Conservation (phyloP, 1,140 invertebrate species). For the honey bee (Apis mellifera) region DNA sequence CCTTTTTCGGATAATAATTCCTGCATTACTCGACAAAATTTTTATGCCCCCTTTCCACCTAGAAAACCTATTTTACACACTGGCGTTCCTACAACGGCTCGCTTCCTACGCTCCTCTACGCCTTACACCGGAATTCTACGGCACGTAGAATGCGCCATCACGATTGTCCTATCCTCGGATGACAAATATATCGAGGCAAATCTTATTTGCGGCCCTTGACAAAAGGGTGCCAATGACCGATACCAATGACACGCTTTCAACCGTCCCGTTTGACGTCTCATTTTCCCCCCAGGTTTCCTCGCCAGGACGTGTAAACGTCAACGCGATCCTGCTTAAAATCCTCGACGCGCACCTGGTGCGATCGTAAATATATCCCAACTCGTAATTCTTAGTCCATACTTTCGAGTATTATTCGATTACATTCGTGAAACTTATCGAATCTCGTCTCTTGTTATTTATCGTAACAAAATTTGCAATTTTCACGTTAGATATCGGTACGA, state of each 20-base stretch:
- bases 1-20: slow-evolving; percentile 73
- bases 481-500: too few relatives aligned
- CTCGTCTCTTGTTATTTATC: too few relatives aligned
- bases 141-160: slow-evolving; percentile 54
- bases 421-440: too few relatives aligned
- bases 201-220: slow-evolving; percentile 60
- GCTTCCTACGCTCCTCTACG: slow-evolving; percentile 9
- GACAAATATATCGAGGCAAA: slow-evolving; percentile 67
- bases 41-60: slow-evolving; percentile 43
- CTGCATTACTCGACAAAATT: slow-evolving; percentile 77
- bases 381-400: too few relatives aligned
- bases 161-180: slow-evolving; percentile 66
- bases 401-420: too few relatives aligned
- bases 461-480: too few relatives aligned
- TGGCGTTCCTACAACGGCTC: background rate
- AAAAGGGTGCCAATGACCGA: slow-evolving; percentile 56
- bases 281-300: too few relatives aligned
- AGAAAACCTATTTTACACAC: slow-evolving; percentile 1
- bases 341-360: slow-evolving; percentile 40
- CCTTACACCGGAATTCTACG: slow-evolving; percentile 33
- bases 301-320: background rate
- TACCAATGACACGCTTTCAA: slow-evolving; percentile 43
- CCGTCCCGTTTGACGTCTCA: slow-evolving; percentile 65
- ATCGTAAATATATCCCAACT: background rate
- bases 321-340: background rate